These are phyloP conservation scores for Drosophila merina DNA, from an alignment of 2,888 invertebrate species.

Conservation along the genomic window DNA sequence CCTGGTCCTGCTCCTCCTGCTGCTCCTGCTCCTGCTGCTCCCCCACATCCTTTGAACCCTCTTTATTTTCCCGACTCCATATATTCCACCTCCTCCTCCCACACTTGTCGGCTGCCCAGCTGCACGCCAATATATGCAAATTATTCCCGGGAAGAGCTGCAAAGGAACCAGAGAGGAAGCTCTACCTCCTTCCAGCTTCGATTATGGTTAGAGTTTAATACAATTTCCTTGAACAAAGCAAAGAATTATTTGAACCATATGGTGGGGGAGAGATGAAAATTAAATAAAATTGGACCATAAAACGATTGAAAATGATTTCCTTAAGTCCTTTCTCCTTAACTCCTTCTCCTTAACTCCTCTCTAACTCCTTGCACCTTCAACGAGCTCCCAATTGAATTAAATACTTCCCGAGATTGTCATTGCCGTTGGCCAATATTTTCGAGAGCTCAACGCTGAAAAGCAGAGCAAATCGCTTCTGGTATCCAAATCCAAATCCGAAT, in stretches of 20 bases:
- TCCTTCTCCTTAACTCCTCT: not conserved
- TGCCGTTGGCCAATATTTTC: conserved; percentile 46
- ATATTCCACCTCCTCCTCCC: not conserved
- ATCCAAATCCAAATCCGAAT: not conserved
- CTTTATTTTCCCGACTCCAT: not conserved
- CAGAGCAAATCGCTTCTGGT: not conserved
- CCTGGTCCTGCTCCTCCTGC: not conserved
- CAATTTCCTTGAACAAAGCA: conserved; percentile 25
- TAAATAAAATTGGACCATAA: conserved; percentile 19
- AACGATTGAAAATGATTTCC: not conserved
- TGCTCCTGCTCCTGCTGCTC: not conserved
- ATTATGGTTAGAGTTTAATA: conserved; percentile 9
- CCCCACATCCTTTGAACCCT: conserved; percentile 21
- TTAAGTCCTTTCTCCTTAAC: not conserved
- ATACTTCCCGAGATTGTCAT: conserved; percentile 17
- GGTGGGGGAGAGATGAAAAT: conserved; percentile 19
- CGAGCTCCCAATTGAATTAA: conserved; percentile 29
- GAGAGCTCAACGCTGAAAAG: conserved; percentile 6
- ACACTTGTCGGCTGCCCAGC: conserved; percentile 17
- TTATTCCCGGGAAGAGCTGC: conserved; percentile 30
- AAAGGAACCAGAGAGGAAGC: too few relatives aligned
- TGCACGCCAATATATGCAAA: conserved; percentile 36
- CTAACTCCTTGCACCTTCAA: conserved; percentile 7
- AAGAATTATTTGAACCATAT: conserved; percentile 37
- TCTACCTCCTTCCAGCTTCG: not conserved